Evolutionary conservation across 2,888 invertebrate species (phyloP), one percentile per base, ranked within the genome.

Genomic region (Steinernema hermaphroditum): DNA sequence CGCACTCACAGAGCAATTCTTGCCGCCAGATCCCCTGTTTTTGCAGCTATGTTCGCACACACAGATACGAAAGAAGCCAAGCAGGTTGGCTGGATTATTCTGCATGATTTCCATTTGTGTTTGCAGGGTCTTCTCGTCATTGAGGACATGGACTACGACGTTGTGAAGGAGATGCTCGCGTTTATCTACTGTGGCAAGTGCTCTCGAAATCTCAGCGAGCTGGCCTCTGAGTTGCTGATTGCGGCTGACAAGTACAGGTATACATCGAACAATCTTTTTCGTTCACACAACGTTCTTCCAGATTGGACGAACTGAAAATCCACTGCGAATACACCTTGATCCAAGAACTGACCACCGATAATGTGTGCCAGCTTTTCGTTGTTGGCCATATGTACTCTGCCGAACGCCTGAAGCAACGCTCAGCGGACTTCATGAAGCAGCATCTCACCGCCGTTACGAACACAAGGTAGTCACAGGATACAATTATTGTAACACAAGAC

Each of bases 221-320:
- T 87, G 69, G 84, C 78, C 79, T 16, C 83, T 8, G 86, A 86
- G 44, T 75, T 86, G 71, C 74, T 86, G 46, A 82, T 86, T 62
- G 86, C 86, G 8, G 86, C 86, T 29, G 86, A 86, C 76, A 86
- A 87, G 72, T 86, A 83, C 72, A 57, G 80, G 81, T 80, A 37
- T 8, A 12, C 6, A 37, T n/a, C n/a, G n/a, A n/a, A n/a, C n/a
- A n/a, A n/a, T n/a, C n/a, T n/a, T n/a, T n/a, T n/a, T n/a, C n/a
- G n/a, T n/a, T n/a, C n/a, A n/a, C n/a, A n/a, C n/a, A n/a, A n/a
- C 37, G 37, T 8, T 12, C 12, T 12, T 76, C 69, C 37, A 79
- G 84, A 19, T 75, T 86, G 69, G 81, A 81, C 19, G 87, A 86
- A 69, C 77, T 86, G 71, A 86, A 87, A 73, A 73, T 57, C 70